phyloP scores from a whole-genome alignment of 2,113 vertebrate species.

The Alexandromys fortis region DNA sequence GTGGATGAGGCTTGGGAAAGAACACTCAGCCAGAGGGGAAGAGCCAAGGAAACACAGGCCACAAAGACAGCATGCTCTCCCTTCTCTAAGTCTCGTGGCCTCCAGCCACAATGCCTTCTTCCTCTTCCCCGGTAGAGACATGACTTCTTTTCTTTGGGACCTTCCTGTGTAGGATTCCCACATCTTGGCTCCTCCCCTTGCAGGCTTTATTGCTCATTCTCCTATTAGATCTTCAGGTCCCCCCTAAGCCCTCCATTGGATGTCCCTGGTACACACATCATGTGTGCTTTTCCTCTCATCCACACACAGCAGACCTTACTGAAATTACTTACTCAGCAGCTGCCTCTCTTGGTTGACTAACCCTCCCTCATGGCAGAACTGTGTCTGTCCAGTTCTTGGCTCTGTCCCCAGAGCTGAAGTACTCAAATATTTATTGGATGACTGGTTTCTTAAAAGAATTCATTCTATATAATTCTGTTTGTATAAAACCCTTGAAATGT shows the following conservation, averaged over 20 bases:
- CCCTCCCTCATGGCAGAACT: not conserved
- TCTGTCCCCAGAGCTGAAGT: not conserved
- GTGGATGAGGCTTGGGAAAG: not conserved
- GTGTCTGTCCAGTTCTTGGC: not conserved
- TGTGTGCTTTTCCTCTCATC: not conserved
- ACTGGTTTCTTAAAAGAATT: constrained; percentile 30
- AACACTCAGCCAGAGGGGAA: not conserved
- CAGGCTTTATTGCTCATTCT: not conserved
- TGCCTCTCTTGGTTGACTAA: not conserved
- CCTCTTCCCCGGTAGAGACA: not conserved
- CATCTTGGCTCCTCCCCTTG: not conserved
- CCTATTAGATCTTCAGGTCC: not conserved
- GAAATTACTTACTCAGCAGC: not conserved
- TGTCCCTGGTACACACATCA: not conserved
- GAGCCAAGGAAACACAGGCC: not conserved
- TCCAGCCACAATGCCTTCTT: not conserved
- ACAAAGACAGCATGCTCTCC: not conserved
- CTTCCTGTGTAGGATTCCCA: not conserved
- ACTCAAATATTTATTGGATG: constrained; percentile 37
- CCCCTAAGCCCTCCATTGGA: not conserved
- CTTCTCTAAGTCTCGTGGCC: not conserved
- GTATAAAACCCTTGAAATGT: constrained; percentile 22
- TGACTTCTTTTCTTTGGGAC: not conserved
- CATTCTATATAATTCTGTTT: not conserved
- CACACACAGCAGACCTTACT: not conserved